Base-by-base conservation (phyloP, 2,797 vertebrate genomes). In the Peromyscus attwateri region DNA sequence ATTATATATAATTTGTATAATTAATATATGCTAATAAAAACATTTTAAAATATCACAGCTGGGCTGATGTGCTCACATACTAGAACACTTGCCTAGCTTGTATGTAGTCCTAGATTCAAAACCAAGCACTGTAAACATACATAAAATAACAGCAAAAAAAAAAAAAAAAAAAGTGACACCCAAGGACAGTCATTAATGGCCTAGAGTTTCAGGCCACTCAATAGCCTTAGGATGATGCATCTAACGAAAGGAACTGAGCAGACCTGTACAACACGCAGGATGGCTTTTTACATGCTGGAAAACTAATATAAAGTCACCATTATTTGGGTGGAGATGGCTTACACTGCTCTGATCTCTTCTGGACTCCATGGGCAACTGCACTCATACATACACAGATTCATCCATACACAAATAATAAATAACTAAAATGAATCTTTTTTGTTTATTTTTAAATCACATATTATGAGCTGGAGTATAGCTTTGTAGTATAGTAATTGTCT, bases 121-220 rank as follows among this genome's bases (percentile, higher is more conserved):
- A 49, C 25, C 29, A 49, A 52, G 21, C 46, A 34, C 27, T 52
- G 76, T 29, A 79, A 79, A 79, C 49, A 49, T 27, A 76, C 23
- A 76, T 43, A 75, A 43, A 77, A 17, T 31, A 52, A 31, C 46
- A 79, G 12, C 27, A 52, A 34, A 52, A 52, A 31, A 17, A 43
- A 12, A 40, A 40, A 40, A 49, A 79, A 34, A 34, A 46, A 14
- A 49, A 31, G 8, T 19, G 19, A 79, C 43, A 94, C 49, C 55
- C 71, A 89, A 83, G 37, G 71, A 23, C 37, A 95, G 60, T 80
- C 81, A 84, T 62, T 82, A 82, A 55, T 13, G 8, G 84, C 70
- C 46, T 91, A 92, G 52, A 71, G 75, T 90, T 81, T 92, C 89
- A 81, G 43, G 87, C 43, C 46, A 77, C 55, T 93, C 91, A 84